Percentiles rank a stretch among this genome's conserved stretches.
Evolutionary conservation across 2,888 invertebrate genomes (phyloP).

Genomic region (Pseudococcus jackbeardsleyi): DNA sequence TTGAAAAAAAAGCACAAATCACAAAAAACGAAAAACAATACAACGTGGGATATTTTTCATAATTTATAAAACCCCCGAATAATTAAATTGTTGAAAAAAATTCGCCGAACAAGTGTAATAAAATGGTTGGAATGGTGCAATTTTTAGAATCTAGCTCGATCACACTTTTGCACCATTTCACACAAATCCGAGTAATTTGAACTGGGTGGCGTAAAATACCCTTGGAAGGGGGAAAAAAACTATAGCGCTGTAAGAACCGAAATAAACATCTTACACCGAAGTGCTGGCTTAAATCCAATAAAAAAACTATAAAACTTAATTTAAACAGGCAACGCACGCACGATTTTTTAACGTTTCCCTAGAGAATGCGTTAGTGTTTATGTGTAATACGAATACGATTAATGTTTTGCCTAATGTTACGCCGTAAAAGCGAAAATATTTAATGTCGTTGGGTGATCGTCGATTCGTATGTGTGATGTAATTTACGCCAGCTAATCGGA

Average conservation of each 20-base stretch:
- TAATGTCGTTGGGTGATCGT: background rate
- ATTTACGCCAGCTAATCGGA: background rate
- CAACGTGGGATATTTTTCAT: background rate
- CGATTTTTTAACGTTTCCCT: constrained; percentile 43
- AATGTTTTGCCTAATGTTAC: constrained; percentile 38
- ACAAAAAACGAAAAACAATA: background rate
- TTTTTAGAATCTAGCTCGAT: background rate
- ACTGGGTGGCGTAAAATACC: background rate
- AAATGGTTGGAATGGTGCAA: background rate
- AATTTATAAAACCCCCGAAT: background rate
- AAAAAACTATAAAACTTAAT: constrained; percentile 56
- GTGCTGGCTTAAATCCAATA: constrained; percentile 53
- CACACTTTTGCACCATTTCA: background rate
- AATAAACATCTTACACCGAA: constrained; percentile 36
- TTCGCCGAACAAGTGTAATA: background rate
- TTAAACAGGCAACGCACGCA: constrained; percentile 25
- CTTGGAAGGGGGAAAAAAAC: constrained; percentile 24
- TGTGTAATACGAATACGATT: constrained; percentile 42
- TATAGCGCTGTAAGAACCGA: background rate
- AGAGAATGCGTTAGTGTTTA: constrained; percentile 35
- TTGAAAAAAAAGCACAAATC: background rate
- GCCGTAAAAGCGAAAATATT: constrained; percentile 31
- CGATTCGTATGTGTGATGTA: background rate
- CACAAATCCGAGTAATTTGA: background rate
- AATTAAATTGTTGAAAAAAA: background rate